A percentile compares a stretch with the other conserved stretches of the same genome.
These are phyloP conservation scores for Epinephelus cyanopodus DNA, from an alignment of 2,113 vertebrate genomes.

Conservation along the genomic window DNA sequence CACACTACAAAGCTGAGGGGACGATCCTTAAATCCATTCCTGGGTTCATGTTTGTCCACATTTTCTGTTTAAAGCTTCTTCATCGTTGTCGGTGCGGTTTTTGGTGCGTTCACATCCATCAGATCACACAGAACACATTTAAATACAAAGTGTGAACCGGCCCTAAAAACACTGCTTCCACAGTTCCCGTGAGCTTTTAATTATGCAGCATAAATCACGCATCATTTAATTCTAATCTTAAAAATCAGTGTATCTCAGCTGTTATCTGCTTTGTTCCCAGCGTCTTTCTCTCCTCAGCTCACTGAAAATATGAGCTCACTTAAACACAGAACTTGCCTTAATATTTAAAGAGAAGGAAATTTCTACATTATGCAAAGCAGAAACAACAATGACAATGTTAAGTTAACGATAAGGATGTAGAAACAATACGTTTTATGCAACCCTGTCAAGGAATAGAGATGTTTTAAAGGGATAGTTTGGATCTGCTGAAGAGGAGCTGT, in stretches of 20 bases:
- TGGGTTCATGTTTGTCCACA: too few species aligned
- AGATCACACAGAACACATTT: too few species aligned
- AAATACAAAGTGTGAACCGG: neutral
- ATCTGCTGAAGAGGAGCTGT: neutral
- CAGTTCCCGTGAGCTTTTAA: neutral
- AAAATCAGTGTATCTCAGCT: neutral
- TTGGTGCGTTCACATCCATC: too few species aligned
- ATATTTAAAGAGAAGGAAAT: neutral
- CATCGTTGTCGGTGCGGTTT: neutral
- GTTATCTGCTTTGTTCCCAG: neutral
- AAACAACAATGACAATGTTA: neutral
- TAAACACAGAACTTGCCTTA: neutral
- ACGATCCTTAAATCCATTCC: neutral
- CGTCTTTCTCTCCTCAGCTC: neutral
- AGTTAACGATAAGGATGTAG: neutral
- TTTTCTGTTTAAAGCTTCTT: too few species aligned
- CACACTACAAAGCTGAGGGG: slow-evolving; percentile 36
- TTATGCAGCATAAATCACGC: neutral
- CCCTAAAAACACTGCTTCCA: neutral
- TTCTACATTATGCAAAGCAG: neutral
- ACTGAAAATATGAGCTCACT: neutral
- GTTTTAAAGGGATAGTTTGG: too few species aligned
- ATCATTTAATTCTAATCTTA: neutral
- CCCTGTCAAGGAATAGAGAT: neutral
- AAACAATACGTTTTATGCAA: neutral